Evolutionary conservation across 2,113 vertebrate genomes (phyloP).

Genomic region (Callithrix jacchus): DNA sequence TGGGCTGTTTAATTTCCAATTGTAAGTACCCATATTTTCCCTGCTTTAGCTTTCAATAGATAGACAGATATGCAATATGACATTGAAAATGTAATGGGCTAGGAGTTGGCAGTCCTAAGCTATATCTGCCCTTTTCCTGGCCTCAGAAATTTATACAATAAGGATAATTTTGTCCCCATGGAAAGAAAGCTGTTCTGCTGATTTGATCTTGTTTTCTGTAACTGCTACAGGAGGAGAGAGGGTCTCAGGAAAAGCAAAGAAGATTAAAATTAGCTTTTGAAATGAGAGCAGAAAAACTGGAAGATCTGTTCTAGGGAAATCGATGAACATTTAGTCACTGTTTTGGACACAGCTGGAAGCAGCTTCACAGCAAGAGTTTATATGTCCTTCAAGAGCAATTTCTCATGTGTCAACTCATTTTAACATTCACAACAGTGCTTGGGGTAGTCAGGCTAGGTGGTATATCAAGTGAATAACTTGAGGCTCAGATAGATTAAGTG

Average conservation of each 20-base stretch:
- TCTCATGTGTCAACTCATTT: background rate
- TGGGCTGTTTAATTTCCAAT: background rate
- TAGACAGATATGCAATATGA: background rate
- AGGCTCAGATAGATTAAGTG: background rate
- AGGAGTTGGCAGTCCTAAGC: background rate
- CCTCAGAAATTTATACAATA: background rate
- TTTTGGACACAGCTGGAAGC: constrained; percentile 9
- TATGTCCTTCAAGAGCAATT: constrained; percentile 40
- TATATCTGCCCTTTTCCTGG: background rate
- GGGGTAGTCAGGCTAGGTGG: background rate
- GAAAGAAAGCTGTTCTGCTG: constrained; percentile 6
- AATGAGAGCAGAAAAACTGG: background rate
- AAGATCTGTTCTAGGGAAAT: background rate
- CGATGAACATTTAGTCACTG: constrained; percentile 26
- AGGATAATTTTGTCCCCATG: background rate
- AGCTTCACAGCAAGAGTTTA: constrained; percentile 3
- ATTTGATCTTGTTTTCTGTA: background rate
- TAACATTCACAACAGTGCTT: background rate
- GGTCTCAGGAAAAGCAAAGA: background rate
- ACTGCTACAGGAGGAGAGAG: background rate
- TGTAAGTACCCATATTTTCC: background rate
- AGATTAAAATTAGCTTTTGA: constrained; percentile 13
- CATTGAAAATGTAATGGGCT: background rate
- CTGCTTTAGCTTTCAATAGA: background rate
- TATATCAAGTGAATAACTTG: background rate